Percentiles rank a stretch among this genome's conserved stretches.
Evolutionary conservation across 2,113 vertebrate genomes (phyloP).

Genomic region (Hepsetus odoe): DNA sequence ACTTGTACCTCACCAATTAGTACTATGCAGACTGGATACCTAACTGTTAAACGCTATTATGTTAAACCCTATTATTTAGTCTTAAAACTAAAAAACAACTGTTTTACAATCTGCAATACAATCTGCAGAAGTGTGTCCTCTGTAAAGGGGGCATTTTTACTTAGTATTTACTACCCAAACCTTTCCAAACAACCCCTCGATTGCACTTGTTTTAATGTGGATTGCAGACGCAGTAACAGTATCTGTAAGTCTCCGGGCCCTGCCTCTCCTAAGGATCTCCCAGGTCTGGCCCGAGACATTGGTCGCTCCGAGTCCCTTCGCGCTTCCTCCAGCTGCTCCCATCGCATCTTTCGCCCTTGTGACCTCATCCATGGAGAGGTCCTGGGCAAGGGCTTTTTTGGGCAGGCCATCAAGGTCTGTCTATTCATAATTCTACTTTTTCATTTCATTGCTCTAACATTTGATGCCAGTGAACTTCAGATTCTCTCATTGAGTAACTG

Average conservation of each 20-base stretch:
- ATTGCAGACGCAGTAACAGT: conserved; percentile 89
- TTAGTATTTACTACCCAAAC: too few species aligned
- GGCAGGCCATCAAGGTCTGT: conserved; percentile 93
- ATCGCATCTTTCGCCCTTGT: conserved; percentile 95
- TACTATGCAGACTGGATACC: too few species aligned
- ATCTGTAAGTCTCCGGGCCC: conserved; percentile 91
- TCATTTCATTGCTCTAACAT: background rate
- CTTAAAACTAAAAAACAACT: too few species aligned
- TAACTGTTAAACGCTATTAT: too few species aligned
- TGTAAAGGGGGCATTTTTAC: too few species aligned
- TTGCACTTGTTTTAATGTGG: background rate
- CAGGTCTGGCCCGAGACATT: conserved; percentile 83
- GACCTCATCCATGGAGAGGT: conserved; percentile 94
- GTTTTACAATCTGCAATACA: too few species aligned
- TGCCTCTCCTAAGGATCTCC: conserved; percentile 83
- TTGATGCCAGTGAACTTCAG: too few species aligned
- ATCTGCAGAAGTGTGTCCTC: too few species aligned
- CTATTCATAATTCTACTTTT: background rate
- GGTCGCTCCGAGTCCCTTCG: conserved; percentile 93
- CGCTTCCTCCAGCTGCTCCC: conserved; percentile 87
- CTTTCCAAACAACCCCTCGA: background rate
- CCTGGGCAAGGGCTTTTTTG: conserved; percentile 96
- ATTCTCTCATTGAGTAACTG: background rate
- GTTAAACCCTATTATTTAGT: too few species aligned
- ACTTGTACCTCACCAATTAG: too few species aligned